Evolutionary conservation across 2,113 vertebrate species (phyloP).

Genomic region (Hyperopisus bebe): DNA sequence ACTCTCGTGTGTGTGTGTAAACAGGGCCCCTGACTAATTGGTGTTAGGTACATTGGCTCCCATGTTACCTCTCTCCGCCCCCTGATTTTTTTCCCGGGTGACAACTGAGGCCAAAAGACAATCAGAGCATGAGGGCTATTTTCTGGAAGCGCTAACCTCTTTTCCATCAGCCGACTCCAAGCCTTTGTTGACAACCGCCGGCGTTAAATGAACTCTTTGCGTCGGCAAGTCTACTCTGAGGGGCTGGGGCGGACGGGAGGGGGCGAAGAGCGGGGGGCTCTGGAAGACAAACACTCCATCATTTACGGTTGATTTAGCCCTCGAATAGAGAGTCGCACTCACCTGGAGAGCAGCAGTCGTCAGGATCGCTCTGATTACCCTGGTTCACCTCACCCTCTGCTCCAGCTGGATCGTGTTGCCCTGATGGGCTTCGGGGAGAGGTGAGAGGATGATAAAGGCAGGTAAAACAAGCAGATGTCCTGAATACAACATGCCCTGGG

Average conservation of each 20-base stretch:
- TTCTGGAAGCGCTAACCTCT: constrained; percentile 82
- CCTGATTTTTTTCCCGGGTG: constrained; percentile 63
- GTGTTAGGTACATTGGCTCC: constrained; percentile 64
- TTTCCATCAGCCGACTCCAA: constrained; percentile 61
- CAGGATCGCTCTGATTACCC: neutral
- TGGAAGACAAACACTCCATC: constrained; percentile 82
- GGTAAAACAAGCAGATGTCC: constrained; percentile 32
- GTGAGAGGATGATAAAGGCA: constrained; percentile 54
- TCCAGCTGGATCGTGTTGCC: constrained; percentile 55
- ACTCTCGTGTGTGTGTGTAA: constrained; percentile 28
- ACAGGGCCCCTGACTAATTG: constrained; percentile 48
- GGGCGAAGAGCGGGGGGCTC: constrained; percentile 52
- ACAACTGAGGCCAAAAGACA: constrained; percentile 68
- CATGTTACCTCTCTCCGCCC: constrained; percentile 43
- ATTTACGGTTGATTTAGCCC: constrained; percentile 78
- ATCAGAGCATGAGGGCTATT: constrained; percentile 84
- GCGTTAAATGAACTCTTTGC: constrained; percentile 81
- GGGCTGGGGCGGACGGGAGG: constrained; percentile 46
- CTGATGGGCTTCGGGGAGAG: constrained; percentile 49
- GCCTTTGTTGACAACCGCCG: constrained; percentile 69
- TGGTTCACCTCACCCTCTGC: constrained; percentile 51
- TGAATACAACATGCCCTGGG: constrained; percentile 33
- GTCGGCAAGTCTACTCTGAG: constrained; percentile 69
- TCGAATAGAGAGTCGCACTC: constrained; percentile 66
- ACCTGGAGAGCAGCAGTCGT: constrained; percentile 65